Evolutionary conservation across 2,113 vertebrate species (phyloP).

Genomic region (Choloepus hoffmanni): DNA sequence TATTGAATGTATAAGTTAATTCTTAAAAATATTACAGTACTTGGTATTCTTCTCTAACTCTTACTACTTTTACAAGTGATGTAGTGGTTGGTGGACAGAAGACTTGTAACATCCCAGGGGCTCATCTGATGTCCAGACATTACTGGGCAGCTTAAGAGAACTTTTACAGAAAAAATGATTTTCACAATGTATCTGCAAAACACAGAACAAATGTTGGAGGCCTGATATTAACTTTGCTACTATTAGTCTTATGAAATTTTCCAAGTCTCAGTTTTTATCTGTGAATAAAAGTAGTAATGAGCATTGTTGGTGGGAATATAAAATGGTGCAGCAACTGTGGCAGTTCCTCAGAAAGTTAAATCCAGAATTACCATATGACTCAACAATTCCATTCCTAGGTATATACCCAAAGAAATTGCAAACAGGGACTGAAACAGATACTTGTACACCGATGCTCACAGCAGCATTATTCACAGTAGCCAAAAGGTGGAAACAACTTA

Average conservation of each 20-base stretch:
- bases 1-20: neutral
- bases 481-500: too few species aligned
- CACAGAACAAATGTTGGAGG: neutral
- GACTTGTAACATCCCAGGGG: neutral
- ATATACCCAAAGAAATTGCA: too few species aligned
- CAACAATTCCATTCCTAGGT: too few species aligned
- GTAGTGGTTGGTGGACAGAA: neutral
- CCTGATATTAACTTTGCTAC: neutral
- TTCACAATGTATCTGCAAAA: neutral
- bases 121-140: neutral
- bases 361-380: too few species aligned
- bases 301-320: too few species aligned
- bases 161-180: constrained; percentile 33
- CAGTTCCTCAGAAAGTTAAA: too few species aligned
- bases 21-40: neutral
- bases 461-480: too few species aligned
- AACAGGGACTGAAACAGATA: too few species aligned
- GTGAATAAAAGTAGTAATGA: neutral
- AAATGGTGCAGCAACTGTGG: too few species aligned
- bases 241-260: neutral
- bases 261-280: neutral
- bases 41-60: neutral
- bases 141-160: neutral
- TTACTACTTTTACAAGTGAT: neutral
- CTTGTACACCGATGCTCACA: too few species aligned